These are phyloP conservation scores for Drosophila paramelanica DNA, from an alignment of 2,888 invertebrate species.

Conservation along the genomic window DNA sequence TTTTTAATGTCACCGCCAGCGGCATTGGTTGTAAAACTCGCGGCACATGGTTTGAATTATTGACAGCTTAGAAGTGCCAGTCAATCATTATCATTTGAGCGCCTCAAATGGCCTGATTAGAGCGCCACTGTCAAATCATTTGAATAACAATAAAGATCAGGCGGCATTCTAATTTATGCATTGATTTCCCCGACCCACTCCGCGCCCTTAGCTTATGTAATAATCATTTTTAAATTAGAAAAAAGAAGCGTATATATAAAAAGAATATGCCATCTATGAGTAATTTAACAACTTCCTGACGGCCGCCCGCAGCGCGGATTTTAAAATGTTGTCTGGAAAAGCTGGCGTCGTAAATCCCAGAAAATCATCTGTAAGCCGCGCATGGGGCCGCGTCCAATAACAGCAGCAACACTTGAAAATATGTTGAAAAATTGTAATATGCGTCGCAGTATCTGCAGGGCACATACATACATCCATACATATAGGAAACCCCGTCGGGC, in stretches of 20 bases:
- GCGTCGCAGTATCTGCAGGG: constrained; percentile 54
- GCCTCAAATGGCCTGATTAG: constrained; percentile 49
- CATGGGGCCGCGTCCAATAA: constrained; percentile 37
- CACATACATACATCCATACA: not conserved
- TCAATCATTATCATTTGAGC: constrained; percentile 74
- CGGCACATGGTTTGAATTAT: constrained; percentile 77
- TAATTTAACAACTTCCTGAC: constrained; percentile 73
- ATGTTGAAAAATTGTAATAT: constrained; percentile 74
- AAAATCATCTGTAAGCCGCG: constrained; percentile 72
- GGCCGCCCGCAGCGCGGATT: constrained; percentile 71
- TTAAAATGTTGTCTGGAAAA: constrained; percentile 59
- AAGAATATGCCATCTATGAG: constrained; percentile 33
- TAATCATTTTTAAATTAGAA: constrained; percentile 76
- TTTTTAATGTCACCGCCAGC: constrained; percentile 28
- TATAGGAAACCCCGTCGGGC: constrained; percentile 49
- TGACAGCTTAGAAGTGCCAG: constrained; percentile 70
- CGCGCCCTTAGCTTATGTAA: constrained; percentile 45
- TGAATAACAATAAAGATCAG: constrained; percentile 83
- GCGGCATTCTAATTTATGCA: constrained; percentile 74
- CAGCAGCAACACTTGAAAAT: constrained; percentile 74
- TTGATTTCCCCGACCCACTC: constrained; percentile 57
- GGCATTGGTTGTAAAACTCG: constrained; percentile 35
- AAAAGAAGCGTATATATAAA: constrained; percentile 14
- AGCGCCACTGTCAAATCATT: constrained; percentile 70
- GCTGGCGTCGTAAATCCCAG: constrained; percentile 51